Conservation (phyloP, 1,140 invertebrate genomes). For the Anadara kagoshimensis region DNA sequence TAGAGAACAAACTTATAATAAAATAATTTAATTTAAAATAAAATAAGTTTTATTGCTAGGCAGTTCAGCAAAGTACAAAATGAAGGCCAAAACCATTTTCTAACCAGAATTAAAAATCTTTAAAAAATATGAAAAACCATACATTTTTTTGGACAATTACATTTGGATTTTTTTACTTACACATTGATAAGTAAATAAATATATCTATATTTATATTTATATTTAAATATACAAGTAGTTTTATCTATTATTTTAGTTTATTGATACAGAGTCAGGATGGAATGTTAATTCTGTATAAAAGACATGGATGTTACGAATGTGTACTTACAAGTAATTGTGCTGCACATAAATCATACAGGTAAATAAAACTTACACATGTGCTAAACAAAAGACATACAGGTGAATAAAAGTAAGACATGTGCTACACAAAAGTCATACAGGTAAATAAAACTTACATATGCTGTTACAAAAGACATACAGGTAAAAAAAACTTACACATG, state of each 20-base stretch:
- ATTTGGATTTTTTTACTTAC: no score
- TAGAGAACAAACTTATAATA: no score
- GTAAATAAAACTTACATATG: no score
- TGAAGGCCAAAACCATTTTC: background rate
- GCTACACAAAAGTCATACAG: background rate
- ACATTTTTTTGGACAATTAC: no score
- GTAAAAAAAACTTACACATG: no score
- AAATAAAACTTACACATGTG: background rate
- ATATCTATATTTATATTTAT: no score
- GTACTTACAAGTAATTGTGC: constrained; percentile 35
- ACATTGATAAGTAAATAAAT: no score
- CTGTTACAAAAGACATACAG: no score
- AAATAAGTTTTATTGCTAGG: no score
- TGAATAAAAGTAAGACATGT: background rate
- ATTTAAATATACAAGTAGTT: no score
- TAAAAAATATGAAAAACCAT: background rate
- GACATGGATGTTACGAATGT: constrained; percentile 55
- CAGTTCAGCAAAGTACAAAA: no score
- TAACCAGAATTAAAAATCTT: background rate
- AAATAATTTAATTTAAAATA: no score
- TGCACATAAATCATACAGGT: constrained; percentile 47
- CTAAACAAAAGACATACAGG: background rate
- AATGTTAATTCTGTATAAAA: constrained; percentile 50
- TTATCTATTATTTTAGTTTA: constrained; percentile 1
- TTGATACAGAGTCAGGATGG: constrained; percentile 36